phyloP scores from a whole-genome alignment of 2,888 invertebrate species.

The Carcina quercana region DNA sequence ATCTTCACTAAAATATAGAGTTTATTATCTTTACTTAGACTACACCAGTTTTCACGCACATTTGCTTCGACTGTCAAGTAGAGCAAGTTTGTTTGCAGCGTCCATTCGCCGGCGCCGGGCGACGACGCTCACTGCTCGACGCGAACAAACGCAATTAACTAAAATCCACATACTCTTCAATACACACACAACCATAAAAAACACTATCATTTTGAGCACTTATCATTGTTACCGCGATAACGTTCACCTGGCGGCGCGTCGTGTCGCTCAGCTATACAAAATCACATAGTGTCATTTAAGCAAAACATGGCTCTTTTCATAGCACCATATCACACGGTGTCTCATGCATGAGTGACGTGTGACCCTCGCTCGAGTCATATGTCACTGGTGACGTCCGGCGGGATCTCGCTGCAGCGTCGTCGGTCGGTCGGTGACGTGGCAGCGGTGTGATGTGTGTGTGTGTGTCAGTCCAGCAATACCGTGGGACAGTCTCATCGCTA shows the following conservation, averaged over 20 bases:
- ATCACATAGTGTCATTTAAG: conserved; percentile 13
- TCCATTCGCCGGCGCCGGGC: conserved; percentile 6
- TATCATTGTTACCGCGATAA: conserved; percentile 2
- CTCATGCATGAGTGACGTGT: not conserved
- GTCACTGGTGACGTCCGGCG: conserved; percentile 5
- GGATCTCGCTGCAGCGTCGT: conserved; percentile 5
- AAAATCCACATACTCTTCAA: conserved; percentile 5
- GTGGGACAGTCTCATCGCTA: too few relatives aligned
- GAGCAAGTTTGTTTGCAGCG: conserved; percentile 18
- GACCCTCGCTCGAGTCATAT: not conserved
- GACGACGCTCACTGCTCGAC: not conserved
- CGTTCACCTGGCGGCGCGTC: conserved; percentile 1
- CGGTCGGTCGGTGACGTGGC: conserved; percentile 11
- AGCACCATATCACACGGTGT: conserved; percentile 1
- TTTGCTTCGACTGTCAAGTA: conserved; percentile 17
- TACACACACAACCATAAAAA: conserved; percentile 18
- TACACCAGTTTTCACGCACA: conserved; percentile 20
- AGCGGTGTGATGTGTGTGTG: conserved; percentile 10
- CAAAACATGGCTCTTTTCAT: not conserved
- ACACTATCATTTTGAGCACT: conserved; percentile 10
- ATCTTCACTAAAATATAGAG: conserved; percentile 17
- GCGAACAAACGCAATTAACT: conserved; percentile 4
- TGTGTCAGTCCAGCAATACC: not conserved
- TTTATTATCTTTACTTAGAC: conserved; percentile 23
- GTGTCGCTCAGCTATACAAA: conserved; percentile 16